phyloP scores from a whole-genome alignment of 2,888 invertebrate genomes.

The Gisinianus flammeolus region DNA sequence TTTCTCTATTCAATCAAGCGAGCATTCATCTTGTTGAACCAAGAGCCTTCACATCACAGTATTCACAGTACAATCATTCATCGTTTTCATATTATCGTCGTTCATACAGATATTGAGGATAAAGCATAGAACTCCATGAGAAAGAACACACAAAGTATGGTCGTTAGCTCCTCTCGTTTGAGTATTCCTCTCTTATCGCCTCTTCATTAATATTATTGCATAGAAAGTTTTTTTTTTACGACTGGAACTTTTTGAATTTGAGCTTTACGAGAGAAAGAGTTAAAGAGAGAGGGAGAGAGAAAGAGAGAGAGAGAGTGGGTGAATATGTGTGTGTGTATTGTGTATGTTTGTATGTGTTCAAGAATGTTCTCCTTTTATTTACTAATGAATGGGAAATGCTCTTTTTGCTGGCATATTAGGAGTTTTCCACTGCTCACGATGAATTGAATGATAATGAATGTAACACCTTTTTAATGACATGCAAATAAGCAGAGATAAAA shows the following conservation, averaged over 20 bases:
- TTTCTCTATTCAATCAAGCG: conserved; percentile 21
- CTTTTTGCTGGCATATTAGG: conserved; percentile 13
- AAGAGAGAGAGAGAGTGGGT: too few relatives aligned
- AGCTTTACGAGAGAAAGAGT: too few relatives aligned
- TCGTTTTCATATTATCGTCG: background rate
- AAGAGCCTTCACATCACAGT: background rate
- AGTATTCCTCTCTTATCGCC: background rate
- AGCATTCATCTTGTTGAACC: conserved; percentile 12
- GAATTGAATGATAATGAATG: conserved; percentile 36
- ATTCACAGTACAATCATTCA: background rate
- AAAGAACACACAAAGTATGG: background rate
- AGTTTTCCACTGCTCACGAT: conserved; percentile 9
- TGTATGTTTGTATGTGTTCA: background rate
- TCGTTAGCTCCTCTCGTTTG: background rate
- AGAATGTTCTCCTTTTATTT: background rate
- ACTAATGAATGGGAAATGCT: background rate
- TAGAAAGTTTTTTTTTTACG: conserved; percentile 8
- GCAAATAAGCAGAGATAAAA: conserved; percentile 39
- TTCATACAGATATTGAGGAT: background rate
- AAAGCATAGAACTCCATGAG: background rate
- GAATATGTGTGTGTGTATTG: too few relatives aligned
- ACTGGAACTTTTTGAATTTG: conserved; percentile 17
- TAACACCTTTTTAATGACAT: conserved; percentile 36
- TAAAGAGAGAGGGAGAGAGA: too few relatives aligned
- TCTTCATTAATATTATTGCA: conserved; percentile 19